Evolutionary conservation across 2,113 vertebrate species (phyloP).

Genomic region (Protobothrops mucrosquamatus): DNA sequence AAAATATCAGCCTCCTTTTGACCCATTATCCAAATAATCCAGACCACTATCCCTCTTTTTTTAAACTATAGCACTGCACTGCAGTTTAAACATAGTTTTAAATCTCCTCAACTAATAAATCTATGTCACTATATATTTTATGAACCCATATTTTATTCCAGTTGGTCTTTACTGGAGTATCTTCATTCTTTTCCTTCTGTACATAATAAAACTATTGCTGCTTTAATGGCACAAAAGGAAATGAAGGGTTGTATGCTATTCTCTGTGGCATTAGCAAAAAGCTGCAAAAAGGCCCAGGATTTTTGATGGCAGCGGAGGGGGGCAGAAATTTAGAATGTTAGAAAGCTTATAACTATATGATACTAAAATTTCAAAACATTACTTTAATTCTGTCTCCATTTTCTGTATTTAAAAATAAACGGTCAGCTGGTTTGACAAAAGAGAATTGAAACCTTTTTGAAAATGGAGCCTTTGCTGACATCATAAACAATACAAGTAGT

Average conservation of each 20-base stretch:
- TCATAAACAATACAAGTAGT: neutral
- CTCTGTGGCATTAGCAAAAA: neutral
- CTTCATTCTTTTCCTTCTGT: conserved; percentile 5
- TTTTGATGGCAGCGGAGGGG: neutral
- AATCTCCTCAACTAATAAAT: conserved; percentile 26
- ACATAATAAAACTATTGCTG: neutral
- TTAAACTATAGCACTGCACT: conserved; percentile 31
- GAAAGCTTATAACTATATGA: neutral
- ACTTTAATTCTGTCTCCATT: neutral
- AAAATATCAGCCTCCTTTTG: neutral
- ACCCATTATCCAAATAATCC: conserved; percentile 1
- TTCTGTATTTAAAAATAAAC: neutral
- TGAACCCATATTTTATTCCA: conserved; percentile 8
- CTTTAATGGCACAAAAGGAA: neutral
- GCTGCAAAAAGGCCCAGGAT: neutral
- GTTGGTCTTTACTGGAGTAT: neutral
- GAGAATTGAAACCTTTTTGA: neutral
- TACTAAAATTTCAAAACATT: neutral
- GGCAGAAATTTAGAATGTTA: neutral
- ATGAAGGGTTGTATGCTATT: neutral
- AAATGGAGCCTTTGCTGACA: neutral
- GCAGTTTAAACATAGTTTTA: conserved; percentile 25
- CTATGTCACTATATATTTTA: conserved; percentile 25
- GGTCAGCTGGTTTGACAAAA: neutral
- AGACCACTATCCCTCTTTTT: conserved; percentile 20